Percentiles rank a stretch among this genome's conserved stretches.
Conservation (phyloP, 1,140 invertebrate species). For the Orius insidiosus region DNA sequence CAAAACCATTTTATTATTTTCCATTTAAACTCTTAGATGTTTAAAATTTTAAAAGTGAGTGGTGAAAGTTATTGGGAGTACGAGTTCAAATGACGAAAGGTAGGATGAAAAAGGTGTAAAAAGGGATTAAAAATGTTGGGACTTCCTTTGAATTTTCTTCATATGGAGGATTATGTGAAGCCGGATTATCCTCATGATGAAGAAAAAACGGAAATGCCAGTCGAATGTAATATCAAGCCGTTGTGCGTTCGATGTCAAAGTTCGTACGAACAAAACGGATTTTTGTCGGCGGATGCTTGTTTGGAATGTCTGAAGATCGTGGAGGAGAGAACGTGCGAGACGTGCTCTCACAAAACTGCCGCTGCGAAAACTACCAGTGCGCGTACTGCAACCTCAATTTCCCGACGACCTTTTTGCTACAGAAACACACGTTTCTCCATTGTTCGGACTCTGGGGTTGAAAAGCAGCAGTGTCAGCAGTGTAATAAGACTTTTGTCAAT, state of each 20-base stretch:
- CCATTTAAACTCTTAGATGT: too few relatives aligned
- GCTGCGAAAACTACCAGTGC: neutral
- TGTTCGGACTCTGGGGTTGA: neutral
- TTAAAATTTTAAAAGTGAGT: too few relatives aligned
- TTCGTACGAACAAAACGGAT: slow-evolving; percentile 6
- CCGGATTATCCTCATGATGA: neutral
- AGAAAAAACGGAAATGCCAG: neutral
- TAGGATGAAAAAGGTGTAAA: too few relatives aligned
- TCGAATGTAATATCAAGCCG: neutral
- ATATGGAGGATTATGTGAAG: neutral
- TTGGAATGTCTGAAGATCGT: neutral
- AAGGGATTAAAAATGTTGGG: neutral
- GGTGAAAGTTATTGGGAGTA: too few relatives aligned
- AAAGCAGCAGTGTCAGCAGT: neutral
- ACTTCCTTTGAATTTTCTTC: neutral
- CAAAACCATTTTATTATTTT: too few relatives aligned
- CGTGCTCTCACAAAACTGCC: neutral
- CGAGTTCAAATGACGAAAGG: too few relatives aligned
- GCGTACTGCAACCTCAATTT: slow-evolving; percentile 3
- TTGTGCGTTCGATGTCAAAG: neutral
- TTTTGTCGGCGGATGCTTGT: neutral
- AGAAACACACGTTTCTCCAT: slow-evolving; percentile 9
- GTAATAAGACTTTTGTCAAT: neutral
- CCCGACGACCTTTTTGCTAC: slow-evolving; percentile 4
- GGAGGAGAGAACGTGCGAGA: neutral